Conservation (phyloP, 2,797 vertebrate species). For the Spondyliosoma cantharus region DNA sequence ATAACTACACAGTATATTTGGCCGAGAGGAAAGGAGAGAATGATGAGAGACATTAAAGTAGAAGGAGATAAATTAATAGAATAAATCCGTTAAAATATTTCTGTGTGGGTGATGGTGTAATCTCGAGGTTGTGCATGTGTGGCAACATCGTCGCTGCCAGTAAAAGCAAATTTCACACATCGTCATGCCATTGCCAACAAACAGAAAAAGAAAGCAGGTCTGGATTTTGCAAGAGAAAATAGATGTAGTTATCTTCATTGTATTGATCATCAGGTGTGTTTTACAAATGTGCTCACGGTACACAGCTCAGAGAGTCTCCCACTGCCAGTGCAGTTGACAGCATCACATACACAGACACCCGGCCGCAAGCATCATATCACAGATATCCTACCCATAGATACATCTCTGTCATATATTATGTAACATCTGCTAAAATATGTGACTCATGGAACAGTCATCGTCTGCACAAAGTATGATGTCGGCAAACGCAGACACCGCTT, state of each 20-base stretch:
- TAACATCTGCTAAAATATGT: conserved; percentile 72
- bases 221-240: conserved; percentile 74
- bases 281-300: conserved; percentile 75
- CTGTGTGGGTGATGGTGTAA: conserved; percentile 2
- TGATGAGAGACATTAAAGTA: neutral
- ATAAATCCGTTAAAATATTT: neutral
- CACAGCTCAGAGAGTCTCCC: conserved; percentile 60
- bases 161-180: conserved; percentile 24
- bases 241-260: conserved; percentile 62
- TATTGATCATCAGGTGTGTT: conserved; percentile 72
- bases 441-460: conserved; percentile 64
- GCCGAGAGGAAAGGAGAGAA: neutral
- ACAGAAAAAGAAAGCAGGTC: conserved; percentile 37
- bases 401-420: conserved; percentile 72
- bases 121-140: conserved; percentile 11
- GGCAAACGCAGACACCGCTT: conserved; percentile 44
- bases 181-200: conserved; percentile 9
- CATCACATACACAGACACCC: conserved; percentile 67
- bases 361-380: conserved; percentile 67
- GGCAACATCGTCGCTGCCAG: conserved; percentile 18
- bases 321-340: conserved; percentile 54
- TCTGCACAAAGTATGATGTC: conserved; percentile 54
- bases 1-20: neutral
- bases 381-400: conserved; percentile 67
- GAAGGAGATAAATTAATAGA: neutral